Base-by-base conservation (phyloP, 2,113 vertebrate species). In the Lutjanus erythropterus region DNA sequence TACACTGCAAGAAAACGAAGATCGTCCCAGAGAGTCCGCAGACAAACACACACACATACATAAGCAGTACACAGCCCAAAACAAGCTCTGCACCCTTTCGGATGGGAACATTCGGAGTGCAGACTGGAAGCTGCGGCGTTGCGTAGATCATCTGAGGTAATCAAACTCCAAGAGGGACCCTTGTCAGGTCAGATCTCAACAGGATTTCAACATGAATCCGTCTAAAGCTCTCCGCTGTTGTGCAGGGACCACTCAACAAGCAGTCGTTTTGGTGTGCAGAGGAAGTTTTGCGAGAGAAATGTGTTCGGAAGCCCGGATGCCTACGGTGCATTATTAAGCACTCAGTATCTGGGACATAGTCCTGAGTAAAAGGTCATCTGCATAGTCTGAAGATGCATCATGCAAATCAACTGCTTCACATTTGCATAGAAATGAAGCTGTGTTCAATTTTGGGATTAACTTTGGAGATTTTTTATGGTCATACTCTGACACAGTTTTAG, bases 161-260 rank as follows among this genome's bases (percentile, higher is more conserved):
- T 88, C 68, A 81, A 79, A 82, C 77, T 86, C 78, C 71, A 69
- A 73, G n/a, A 84, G 85, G 70, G 15, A 85, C 49, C 52, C 73
- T 70, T 86, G 91, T 91, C 88, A 88, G 86, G 88, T 89, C 82
- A 72, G 69, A 88, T 90, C 66, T 89, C 67, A 12, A 62, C 72
- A 89, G 66, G 83, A 81, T 79, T 83, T 87, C 83, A 78, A 78
- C 83, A 86, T 19, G 70, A 75, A 75, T 83, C 74, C n/a, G 14
- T 78, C 79, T 77, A 29, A 31, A 77, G 83, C 82, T 71, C 74
- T 44, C 55, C 29, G 2, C 58, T 53, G 83, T 29, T 74, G 80
- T 29, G 74, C 74, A 70, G 74, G 69, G 74, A 75, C 68, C 66
- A 39, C 76, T 85, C 78, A 44, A 35, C 53, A 25, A 37, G 75